phyloP scores from a whole-genome alignment of 2,888 invertebrate genomes.

The Colletes collaris region DNA sequence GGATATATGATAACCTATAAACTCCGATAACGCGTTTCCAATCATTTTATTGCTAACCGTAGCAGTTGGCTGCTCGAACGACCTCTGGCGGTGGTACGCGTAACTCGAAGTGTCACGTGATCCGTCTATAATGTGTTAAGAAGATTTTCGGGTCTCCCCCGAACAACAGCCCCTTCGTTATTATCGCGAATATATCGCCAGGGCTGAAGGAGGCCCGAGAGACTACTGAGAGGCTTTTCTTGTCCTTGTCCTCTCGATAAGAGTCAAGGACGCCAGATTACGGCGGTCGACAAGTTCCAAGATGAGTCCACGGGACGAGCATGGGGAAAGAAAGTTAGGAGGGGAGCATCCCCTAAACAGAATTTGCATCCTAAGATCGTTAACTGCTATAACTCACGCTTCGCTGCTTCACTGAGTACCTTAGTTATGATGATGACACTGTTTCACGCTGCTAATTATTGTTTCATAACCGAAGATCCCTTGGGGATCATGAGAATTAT shows the following conservation, averaged over 20 bases:
- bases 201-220: constrained; percentile 20
- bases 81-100: too few relatives aligned
- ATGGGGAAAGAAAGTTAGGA: not conserved
- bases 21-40: not conserved
- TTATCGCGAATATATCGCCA: constrained; percentile 33
- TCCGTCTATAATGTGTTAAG: not conserved
- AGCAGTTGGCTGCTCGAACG: too few relatives aligned
- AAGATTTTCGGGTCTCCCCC: not conserved
- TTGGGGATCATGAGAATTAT: too few relatives aligned
- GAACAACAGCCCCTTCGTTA: constrained; percentile 10
- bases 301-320: not conserved
- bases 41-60: too few relatives aligned
- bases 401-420: too few relatives aligned
- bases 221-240: constrained; percentile 34
- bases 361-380: not conserved
- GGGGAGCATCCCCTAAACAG: not conserved
- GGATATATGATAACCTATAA: constrained; percentile 1
- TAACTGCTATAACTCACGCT: too few relatives aligned
- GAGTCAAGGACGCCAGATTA: constrained; percentile 30
- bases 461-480: too few relatives aligned
- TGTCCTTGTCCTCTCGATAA: constrained; percentile 30
- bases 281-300: not conserved
- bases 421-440: too few relatives aligned
- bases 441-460: too few relatives aligned
- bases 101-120: too few relatives aligned